Evolutionary conservation across 2,888 invertebrate species (phyloP), one percentile per base, ranked within the genome.

Genomic region (Eulithis testata): DNA sequence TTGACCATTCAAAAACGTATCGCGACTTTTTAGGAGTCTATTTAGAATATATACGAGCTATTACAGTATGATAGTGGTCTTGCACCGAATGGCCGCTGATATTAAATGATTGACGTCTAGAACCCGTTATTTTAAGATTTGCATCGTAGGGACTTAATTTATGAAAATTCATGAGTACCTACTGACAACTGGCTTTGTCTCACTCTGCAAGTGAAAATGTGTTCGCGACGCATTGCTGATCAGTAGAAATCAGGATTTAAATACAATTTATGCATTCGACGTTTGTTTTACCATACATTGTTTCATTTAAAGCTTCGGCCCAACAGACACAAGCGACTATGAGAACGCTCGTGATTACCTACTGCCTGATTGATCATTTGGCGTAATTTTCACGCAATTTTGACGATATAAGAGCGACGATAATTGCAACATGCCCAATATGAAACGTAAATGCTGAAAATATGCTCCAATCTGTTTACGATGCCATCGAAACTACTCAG

Each of bases 221-320:
- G 73, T 74, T 79, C 74, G 68, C 74, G 75, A 74, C 78, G 90
- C 86, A 88, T 90, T 81, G 76, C 75, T 85, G 87, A 90, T 86
- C 77, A 90, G 91, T 90, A 91, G 92, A 92, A 92, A 91, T 87
- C 90, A 81, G 77, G 80, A 82, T 88, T 86, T 85, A 81, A 86
- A 88, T 90, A 85, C 85, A 82, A 81, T 86, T 80, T 84, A 86
- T 85, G 83, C 83, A 65, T 77, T 71, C 77, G 76, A 74, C 79
- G 81, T 79, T 73, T 80, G 73, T 72, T 77, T 79, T 73, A 76
- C 76, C 65, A 73, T 79, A 78, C 77, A 73, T 76, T 78, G 73
- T 74, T 76, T 77, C 77, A 47, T 62, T 27, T 50, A 52, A 59
- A 51, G 51, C 51, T 44, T 43, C 40, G 51, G 51, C 44, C 12